These are phyloP conservation scores for Rhyacichthys aspro DNA, from an alignment of 2,797 vertebrate species.

Conservation along the genomic window DNA sequence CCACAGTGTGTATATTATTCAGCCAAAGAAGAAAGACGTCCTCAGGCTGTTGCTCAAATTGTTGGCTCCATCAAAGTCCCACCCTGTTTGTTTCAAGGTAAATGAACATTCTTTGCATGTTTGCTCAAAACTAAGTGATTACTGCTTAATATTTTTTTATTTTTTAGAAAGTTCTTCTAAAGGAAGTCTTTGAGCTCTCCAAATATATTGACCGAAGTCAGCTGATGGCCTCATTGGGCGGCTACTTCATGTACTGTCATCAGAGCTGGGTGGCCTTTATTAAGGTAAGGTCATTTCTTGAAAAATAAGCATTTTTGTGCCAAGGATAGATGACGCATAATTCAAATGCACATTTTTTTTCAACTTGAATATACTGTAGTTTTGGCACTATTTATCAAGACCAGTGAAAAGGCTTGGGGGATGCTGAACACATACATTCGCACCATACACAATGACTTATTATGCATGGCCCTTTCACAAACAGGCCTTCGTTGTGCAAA, in stretches of 20 bases:
- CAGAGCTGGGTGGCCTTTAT: conserved; percentile 79
- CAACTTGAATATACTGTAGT: too few relatives aligned
- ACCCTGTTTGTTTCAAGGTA: conserved; percentile 64
- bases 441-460: too few relatives aligned
- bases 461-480: too few relatives aligned
- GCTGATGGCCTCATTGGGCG: conserved; percentile 69
- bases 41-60: conserved; percentile 71
- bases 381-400: too few relatives aligned
- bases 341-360: too few relatives aligned
- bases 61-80: conserved; percentile 53
- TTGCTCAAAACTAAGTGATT: not conserved
- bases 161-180: conserved; percentile 74
- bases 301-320: not conserved
- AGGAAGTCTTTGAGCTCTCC: conserved; percentile 75
- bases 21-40: conserved; percentile 72
- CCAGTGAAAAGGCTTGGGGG: too few relatives aligned
- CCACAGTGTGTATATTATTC: conserved; percentile 74
- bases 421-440: too few relatives aligned
- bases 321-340: too few relatives aligned
- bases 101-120: not conserved
- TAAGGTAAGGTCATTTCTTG: conserved; percentile 75
- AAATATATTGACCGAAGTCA: conserved; percentile 82
- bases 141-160: not conserved
- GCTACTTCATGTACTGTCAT: conserved; percentile 78
- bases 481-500: too few relatives aligned